A percentile compares a stretch with the other conserved stretches of the same genome.
These are phyloP conservation scores for Gryllus bimaculatus DNA, from an alignment of 1,140 invertebrate genomes.

Conservation along the genomic window DNA sequence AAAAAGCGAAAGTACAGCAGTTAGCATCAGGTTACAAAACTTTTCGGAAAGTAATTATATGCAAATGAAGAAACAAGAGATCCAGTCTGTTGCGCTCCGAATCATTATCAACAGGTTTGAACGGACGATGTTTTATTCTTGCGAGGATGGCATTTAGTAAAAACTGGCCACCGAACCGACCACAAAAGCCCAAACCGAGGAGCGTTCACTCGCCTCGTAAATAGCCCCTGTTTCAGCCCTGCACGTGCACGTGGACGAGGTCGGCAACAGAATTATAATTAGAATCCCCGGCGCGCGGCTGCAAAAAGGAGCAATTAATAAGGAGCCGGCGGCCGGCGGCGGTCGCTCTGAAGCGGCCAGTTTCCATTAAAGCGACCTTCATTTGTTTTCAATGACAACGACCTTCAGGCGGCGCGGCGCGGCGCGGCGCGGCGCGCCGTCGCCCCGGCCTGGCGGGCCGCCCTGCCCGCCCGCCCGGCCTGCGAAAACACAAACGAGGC, in stretches of 20 bases:
- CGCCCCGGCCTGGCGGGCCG: too few species aligned
- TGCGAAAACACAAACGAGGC: too few species aligned
- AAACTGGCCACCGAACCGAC: not conserved
- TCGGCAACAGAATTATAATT: not conserved
- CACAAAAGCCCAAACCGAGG: not conserved
- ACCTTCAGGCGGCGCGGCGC: not conserved
- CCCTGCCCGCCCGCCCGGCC: too few species aligned
- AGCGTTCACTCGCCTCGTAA: not conserved
- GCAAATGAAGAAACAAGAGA: not conserved
- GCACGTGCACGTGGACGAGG: too few species aligned
- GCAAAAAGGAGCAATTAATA: not conserved
- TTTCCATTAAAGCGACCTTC: constrained; percentile 3
- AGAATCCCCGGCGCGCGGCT: not conserved
- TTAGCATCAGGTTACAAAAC: not conserved
- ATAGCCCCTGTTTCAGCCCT: not conserved
- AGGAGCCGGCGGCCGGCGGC: not conserved
- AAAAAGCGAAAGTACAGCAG: constrained; percentile 26
- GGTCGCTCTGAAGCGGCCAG: not conserved
- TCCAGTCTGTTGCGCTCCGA: not conserved
- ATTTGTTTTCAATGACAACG: constrained; percentile 9
- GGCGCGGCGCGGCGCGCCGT: too few species aligned
- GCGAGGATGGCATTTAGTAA: not conserved
- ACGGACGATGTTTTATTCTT: not conserved
- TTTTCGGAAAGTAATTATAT: not conserved
- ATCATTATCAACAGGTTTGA: not conserved